These are phyloP conservation scores for Sylvilagus floridanus DNA, from an alignment of 2,797 vertebrate genomes.

Conservation along the genomic window DNA sequence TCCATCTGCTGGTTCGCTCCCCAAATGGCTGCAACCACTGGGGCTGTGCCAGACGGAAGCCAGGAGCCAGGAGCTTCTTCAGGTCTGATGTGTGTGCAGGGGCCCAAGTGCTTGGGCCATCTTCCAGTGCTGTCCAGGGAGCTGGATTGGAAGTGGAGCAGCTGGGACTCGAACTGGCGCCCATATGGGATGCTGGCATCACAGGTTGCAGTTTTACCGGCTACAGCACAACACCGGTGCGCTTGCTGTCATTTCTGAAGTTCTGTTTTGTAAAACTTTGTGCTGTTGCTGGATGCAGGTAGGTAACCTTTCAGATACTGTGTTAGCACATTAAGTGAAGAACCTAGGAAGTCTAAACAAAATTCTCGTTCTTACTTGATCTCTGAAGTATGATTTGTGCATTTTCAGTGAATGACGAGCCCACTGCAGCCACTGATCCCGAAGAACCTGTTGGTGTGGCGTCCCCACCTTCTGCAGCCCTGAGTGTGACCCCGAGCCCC, in stretches of 20 bases:
- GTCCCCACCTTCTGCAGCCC: fast-evolving
- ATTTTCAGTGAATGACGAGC: slow-evolving; percentile 90
- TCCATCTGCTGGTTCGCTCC: too few species aligned
- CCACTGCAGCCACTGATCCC: slow-evolving; percentile 82
- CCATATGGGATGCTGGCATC: too few species aligned
- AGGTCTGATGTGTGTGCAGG: too few species aligned
- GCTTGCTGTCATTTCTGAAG: neutral
- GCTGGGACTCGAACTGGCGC: too few species aligned
- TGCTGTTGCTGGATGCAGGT: neutral
- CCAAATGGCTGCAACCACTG: too few species aligned
- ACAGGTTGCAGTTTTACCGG: too few species aligned
- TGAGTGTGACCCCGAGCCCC: neutral
- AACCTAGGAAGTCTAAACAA: neutral
- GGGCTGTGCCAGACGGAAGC: too few species aligned
- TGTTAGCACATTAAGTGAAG: neutral
- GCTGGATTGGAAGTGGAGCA: too few species aligned
- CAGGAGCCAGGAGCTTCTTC: too few species aligned
- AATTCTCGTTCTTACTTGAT: neutral
- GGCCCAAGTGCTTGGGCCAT: too few species aligned
- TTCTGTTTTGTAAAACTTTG: slow-evolving; percentile 27
- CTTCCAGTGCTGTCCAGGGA: too few species aligned
- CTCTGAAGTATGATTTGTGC: slow-evolving; percentile 59
- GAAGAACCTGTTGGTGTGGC: slow-evolving; percentile 78
- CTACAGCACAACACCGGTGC: too few species aligned
- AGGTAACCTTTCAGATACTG: neutral